Conservation (phyloP, 1,140 invertebrate genomes). For the Tenebrio molitor region DNA sequence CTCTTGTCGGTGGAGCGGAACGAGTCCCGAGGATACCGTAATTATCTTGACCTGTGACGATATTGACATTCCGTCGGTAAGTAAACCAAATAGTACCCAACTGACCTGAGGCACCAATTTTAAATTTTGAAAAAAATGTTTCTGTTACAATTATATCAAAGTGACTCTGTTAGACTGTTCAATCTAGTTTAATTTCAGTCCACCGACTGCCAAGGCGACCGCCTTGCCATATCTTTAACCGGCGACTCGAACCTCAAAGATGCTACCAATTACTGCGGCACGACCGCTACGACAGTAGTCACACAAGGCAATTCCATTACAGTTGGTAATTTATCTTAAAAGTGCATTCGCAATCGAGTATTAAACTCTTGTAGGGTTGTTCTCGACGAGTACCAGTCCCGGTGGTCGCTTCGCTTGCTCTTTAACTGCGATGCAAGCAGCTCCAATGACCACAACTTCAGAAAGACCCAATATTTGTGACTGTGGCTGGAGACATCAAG, state of each 20-base stretch:
- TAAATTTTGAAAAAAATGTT: neutral
- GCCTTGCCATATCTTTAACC: conserved; percentile 67
- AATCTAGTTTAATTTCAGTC: conserved; percentile 42
- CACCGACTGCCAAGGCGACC: conserved; percentile 65
- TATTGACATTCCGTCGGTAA: conserved; percentile 69
- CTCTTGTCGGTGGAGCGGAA: conserved; percentile 69
- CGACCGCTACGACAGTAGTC: conserved; percentile 64
- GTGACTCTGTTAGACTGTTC: too few relatives aligned
- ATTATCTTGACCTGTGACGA: conserved; percentile 60
- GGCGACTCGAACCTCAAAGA: conserved; percentile 67
- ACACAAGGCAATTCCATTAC: conserved; percentile 67
- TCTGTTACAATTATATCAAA: too few relatives aligned
- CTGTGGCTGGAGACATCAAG: conserved; percentile 72
- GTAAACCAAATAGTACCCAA: conserved; percentile 41
- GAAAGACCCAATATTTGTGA: conserved; percentile 62
- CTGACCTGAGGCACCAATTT: too few relatives aligned
- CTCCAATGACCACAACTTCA: conserved; percentile 36
- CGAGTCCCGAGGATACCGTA: conserved; percentile 66
- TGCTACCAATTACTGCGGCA: conserved; percentile 71
- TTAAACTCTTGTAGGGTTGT: conserved; percentile 63
- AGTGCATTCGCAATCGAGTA: neutral
- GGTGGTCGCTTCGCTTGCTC: conserved; percentile 70
- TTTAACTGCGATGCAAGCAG: conserved; percentile 62
- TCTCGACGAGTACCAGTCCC: conserved; percentile 59
- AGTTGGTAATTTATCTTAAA: conserved; percentile 63